phyloP scores from a whole-genome alignment of 35 echinoderm and acorn worm genomes.

The Nesometra sesokonis region DNA sequence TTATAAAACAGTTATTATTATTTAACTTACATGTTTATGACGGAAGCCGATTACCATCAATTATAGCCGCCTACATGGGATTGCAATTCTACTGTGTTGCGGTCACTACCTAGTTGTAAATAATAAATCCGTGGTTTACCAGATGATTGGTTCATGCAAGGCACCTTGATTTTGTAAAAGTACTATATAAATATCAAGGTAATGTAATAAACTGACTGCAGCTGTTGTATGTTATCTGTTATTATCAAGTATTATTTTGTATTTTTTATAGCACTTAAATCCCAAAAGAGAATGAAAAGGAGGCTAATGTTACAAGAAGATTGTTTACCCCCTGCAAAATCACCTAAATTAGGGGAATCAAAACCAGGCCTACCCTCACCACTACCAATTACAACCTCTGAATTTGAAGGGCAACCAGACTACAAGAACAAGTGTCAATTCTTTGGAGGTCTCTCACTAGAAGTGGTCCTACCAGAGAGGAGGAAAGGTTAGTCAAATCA shows the following conservation, averaged over 20 bases:
- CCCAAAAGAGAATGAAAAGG: conserved; percentile 51
- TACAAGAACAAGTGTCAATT: conserved; percentile 85
- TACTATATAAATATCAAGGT: too few relatives aligned
- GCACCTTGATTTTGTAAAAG: too few relatives aligned
- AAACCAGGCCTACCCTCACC: conserved; percentile 38
- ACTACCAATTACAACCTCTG: conserved; percentile 47
- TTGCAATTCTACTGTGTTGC: too few relatives aligned
- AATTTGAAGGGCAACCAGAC: conserved; percentile 81
- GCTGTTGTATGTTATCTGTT: too few relatives aligned
- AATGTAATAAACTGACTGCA: too few relatives aligned
- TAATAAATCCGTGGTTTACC: too few relatives aligned
- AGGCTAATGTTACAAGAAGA: conserved; percentile 52
- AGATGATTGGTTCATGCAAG: too few relatives aligned
- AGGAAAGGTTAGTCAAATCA: conserved; percentile 73
- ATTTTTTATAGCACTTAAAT: background rate
- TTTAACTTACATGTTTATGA: too few relatives aligned
- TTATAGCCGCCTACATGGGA: too few relatives aligned
- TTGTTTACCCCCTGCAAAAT: conserved; percentile 23
- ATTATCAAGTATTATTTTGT: background rate
- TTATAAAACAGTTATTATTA: too few relatives aligned
- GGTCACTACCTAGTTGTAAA: too few relatives aligned
- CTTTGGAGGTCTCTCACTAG: conserved; percentile 51
- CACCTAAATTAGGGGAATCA: conserved; percentile 34
- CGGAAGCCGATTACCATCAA: too few relatives aligned
- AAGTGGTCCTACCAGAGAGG: conserved; percentile 50